Percentiles rank a stretch among this genome's conserved stretches.
Conservation (phyloP, 1,140 invertebrate species). For the Hycleus phaleratus region DNA sequence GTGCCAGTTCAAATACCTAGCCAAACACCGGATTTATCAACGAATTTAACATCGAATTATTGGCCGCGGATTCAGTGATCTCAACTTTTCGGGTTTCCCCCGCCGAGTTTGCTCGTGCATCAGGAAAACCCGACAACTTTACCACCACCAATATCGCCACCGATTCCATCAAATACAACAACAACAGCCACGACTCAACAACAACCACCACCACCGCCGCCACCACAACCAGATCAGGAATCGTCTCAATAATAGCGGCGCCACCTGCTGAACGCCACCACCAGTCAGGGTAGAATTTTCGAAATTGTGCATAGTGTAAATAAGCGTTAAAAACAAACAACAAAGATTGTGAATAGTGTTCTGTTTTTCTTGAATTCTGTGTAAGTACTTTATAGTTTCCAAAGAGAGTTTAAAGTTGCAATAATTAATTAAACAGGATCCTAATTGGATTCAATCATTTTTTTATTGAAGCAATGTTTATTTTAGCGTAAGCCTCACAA, state of each 20-base stretch:
- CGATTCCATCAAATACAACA: conserved; percentile 37
- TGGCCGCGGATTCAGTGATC: conserved; percentile 96
- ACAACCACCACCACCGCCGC: conserved; percentile 30
- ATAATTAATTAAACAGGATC: too few relatives aligned
- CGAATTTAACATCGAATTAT: conserved; percentile 85
- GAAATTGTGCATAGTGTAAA: conserved; percentile 25
- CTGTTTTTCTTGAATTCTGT: too few relatives aligned
- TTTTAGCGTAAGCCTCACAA: too few relatives aligned
- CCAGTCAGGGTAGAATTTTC: conserved; percentile 41
- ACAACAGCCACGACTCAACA: conserved; percentile 43
- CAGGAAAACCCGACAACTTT: conserved; percentile 50
- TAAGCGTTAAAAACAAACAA: background rate
- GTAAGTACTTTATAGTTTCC: too few relatives aligned
- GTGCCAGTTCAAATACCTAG: conserved; percentile 95
- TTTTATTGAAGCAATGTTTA: too few relatives aligned
- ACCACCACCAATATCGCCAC: conserved; percentile 29
- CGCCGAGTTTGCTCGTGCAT: conserved; percentile 51
- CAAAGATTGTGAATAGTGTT: too few relatives aligned
- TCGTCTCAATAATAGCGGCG: conserved; percentile 21
- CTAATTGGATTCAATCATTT: too few relatives aligned
- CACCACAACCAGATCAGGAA: conserved; percentile 29
- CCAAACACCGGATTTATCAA: conserved; percentile 74
- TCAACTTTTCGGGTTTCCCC: conserved; percentile 58
- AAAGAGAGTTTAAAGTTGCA: too few relatives aligned
- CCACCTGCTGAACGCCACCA: conserved; percentile 30